Evolutionary conservation across 2,113 vertebrate genomes (phyloP).

Genomic region (Porphyrio hochstetteri): DNA sequence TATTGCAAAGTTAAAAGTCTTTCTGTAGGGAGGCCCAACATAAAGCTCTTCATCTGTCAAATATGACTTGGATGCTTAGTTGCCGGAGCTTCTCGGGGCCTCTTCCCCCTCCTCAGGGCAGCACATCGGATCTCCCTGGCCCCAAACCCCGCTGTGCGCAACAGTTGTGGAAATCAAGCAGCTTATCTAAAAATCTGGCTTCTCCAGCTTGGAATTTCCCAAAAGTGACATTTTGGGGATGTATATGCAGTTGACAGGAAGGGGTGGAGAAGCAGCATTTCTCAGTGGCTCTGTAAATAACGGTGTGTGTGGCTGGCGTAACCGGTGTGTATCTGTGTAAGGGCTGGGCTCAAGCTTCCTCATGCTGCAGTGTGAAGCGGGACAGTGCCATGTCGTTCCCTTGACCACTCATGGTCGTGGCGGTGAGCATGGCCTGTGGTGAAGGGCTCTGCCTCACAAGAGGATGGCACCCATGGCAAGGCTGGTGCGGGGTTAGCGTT

Average conservation of each 20-base stretch:
- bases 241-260: background rate
- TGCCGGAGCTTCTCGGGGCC: background rate
- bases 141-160: background rate
- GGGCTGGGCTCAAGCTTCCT: background rate
- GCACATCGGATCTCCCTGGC: background rate
- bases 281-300: background rate
- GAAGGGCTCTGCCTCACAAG: background rate
- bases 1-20: background rate
- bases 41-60: background rate
- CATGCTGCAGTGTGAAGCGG: background rate
- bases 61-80: background rate
- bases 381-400: background rate
- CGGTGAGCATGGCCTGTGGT: background rate
- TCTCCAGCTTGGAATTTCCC: background rate
- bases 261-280: background rate
- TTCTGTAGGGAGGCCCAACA: background rate
- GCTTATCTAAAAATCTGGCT: background rate
- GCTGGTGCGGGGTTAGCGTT: background rate
- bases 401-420: accelerated
- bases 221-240: background rate
- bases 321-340: background rate
- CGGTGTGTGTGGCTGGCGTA: too few species aligned
- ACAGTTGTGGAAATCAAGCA: background rate
- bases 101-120: background rate
- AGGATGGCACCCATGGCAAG: background rate